Conservation (phyloP, 2,888 invertebrate genomes). For the Megamerina dolium region DNA sequence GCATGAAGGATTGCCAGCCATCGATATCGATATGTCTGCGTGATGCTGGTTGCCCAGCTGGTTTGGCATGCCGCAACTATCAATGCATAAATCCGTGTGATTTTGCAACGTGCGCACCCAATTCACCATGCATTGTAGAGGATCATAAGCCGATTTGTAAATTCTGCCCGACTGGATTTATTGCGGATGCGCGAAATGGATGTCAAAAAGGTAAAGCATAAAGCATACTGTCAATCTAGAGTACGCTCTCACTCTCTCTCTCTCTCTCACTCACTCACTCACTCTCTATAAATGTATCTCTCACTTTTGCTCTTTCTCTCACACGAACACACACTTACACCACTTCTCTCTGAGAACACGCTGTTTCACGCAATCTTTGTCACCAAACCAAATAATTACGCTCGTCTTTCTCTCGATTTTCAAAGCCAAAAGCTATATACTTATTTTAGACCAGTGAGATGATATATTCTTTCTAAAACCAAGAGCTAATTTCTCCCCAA, state of each 20-base stretch:
- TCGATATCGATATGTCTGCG: slow-evolving; percentile 81
- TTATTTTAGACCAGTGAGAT: too few relatives aligned
- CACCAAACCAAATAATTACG: too few relatives aligned
- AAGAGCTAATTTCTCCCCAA: too few relatives aligned
- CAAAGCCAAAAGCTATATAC: too few relatives aligned
- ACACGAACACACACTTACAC: slow-evolving; percentile 22
- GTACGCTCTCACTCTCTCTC: slow-evolving; percentile 29
- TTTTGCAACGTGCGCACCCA: slow-evolving; percentile 75
- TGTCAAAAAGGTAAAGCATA: slow-evolving; percentile 87
- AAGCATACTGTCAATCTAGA: slow-evolving; percentile 28
- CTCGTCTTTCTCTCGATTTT: too few relatives aligned
- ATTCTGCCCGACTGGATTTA: slow-evolving; percentile 91
- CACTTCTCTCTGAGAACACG: slow-evolving; percentile 1
- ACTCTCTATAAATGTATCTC: slow-evolving; percentile 12
- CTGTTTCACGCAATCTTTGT: slow-evolving; percentile 19
- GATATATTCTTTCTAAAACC: too few relatives aligned
- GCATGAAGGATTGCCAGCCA: slow-evolving; percentile 80
- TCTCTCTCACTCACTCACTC: slow-evolving; percentile 14
- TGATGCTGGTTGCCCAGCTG: slow-evolving; percentile 80
- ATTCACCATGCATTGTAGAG: slow-evolving; percentile 87
- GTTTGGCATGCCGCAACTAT: slow-evolving; percentile 80
- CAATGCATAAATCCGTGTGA: slow-evolving; percentile 87
- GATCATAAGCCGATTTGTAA: slow-evolving; percentile 93
- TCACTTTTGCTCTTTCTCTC: slow-evolving; percentile 10
- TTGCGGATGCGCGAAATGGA: slow-evolving; percentile 86